phyloP scores from a whole-genome alignment of 2,888 invertebrate species.

The Drosophila rellima region DNA sequence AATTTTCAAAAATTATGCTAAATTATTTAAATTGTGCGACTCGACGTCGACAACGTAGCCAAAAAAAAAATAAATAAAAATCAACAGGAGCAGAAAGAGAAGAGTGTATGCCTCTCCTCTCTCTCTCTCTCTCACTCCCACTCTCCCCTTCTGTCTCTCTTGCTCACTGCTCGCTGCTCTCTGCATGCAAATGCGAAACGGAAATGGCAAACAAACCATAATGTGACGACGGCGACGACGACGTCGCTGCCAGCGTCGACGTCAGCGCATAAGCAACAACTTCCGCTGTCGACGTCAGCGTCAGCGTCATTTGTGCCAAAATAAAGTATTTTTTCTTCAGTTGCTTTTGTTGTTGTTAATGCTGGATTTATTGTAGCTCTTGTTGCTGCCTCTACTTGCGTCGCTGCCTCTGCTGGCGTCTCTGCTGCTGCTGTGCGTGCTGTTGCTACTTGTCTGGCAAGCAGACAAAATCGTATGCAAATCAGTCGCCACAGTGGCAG shows the following conservation, averaged over 20 bases:
- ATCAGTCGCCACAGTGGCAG: conserved; percentile 67
- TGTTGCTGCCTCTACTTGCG: conserved; percentile 3
- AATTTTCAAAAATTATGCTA: conserved; percentile 84
- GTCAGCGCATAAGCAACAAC: conserved; percentile 69
- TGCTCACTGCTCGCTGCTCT: conserved; percentile 26
- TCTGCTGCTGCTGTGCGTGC: too few species aligned
- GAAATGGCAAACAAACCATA: conserved; percentile 82
- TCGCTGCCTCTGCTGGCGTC: neutral
- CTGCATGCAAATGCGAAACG: conserved; percentile 79
- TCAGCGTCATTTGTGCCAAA: conserved; percentile 64
- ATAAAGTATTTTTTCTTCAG: conserved; percentile 58
- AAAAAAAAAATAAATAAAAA: conserved; percentile 53
- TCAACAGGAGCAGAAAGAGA: conserved; percentile 65
- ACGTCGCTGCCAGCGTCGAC: conserved; percentile 39
- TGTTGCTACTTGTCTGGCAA: conserved; percentile 46
- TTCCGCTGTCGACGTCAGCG: conserved; percentile 60
- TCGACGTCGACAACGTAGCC: conserved; percentile 51
- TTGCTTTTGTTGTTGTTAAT: conserved; percentile 15
- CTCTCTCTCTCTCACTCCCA: neutral
- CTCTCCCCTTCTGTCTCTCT: neutral
- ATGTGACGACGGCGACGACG: conserved; percentile 64
- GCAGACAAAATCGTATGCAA: conserved; percentile 82
- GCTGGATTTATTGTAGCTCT: conserved; percentile 19
- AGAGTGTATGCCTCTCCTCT: conserved; percentile 1
- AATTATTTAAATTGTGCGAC: conserved; percentile 84